Evolutionary conservation across 2,797 vertebrate species (phyloP).

Genomic region (Protonibea diacanthus): DNA sequence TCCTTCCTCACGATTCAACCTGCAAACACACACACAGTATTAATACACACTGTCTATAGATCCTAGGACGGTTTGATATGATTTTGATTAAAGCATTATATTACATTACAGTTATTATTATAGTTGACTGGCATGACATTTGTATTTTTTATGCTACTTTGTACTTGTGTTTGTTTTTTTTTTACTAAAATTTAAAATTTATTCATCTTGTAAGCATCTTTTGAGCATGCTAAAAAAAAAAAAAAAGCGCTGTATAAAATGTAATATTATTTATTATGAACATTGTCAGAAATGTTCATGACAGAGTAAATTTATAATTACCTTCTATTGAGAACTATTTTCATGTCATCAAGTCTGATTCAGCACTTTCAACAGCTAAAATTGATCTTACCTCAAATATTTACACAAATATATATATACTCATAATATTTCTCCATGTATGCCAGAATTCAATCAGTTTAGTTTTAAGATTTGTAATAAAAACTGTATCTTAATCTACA

Average conservation of each 20-base stretch:
- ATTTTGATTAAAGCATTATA: not conserved
- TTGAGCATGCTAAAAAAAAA: not conserved
- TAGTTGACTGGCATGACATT: no score
- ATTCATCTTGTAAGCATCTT: no score
- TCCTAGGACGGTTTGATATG: not conserved
- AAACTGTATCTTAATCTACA: not conserved
- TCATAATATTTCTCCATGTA: not conserved
- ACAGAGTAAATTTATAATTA: no score
- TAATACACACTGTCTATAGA: not conserved
- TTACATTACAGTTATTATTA: no score
- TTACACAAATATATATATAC: no score
- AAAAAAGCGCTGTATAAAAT: not conserved
- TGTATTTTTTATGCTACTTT: no score
- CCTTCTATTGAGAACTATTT: no score
- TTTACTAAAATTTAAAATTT: no score
- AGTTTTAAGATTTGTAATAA: no score
- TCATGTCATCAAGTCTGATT: not conserved
- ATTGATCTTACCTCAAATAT: not conserved
- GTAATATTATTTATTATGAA: not conserved
- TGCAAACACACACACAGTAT: constrained; percentile 51
- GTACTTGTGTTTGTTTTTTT: no score
- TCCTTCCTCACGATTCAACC: constrained; percentile 90
- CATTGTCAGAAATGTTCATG: not conserved
- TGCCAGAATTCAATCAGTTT: not conserved
- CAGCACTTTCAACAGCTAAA: not conserved